Evolutionary conservation across 2,113 vertebrate species (phyloP), one percentile per base, ranked within the genome.

Genomic region (Dermatemys mawii): DNA sequence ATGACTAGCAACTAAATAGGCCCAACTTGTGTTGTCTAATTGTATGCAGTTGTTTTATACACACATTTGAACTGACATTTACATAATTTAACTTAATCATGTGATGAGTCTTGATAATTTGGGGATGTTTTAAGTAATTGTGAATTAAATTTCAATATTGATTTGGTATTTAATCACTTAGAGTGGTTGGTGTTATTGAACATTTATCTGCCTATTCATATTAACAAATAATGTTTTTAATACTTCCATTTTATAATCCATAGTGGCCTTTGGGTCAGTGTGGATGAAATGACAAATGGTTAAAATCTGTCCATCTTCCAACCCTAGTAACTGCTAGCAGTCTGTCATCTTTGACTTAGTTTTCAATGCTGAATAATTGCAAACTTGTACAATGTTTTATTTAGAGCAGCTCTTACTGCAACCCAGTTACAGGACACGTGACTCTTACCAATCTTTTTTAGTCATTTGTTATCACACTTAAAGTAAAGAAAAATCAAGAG

Each of bases 381-480:
- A 85, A 84, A 81, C n/a, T 90, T 89, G 48, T 83, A 50, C 92
- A 29, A 3, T 4, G 22, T n/a, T 22, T 93, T 54, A 76, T 19
- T 51, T 53, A 55, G 70, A 94, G 46, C 51, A 41, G 85, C 83
- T 57, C 60, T 94, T 92, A 17, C 48, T 60, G 86, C 76, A 90
- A 89, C 93, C 76, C 57, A 75, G 81, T 87, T 93, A 82, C 84
- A 46, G 32, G 63, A 78, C 46, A 22, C 86, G 88, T 95, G 95
- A 89, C 89, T 80, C 78, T 86, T 96, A 81, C 50, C 90, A 89
- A 94, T 94, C 87, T 21, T 85, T 70, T 87, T 93, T 96, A 93
- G 92, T 96, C 88, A 96, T 93, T 84, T 96, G 78, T 93, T 94
- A 67, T 87, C 17, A 57, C 46, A 32, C 24, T 87, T 90, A 38